Conservation (phyloP, 2,113 vertebrate genomes). For the Amphilophus citrinellus region DNA sequence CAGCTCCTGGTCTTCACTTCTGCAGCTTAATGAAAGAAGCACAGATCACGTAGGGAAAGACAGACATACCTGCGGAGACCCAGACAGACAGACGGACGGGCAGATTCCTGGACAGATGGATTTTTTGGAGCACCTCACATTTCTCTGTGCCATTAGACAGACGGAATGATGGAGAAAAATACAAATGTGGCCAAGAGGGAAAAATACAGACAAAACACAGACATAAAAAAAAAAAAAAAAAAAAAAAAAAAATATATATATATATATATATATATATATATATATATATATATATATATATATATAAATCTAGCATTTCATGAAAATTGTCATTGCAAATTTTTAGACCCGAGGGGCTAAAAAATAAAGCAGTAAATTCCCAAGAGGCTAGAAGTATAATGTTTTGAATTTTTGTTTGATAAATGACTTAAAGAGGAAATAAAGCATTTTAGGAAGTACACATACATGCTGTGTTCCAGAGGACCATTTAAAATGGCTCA, state of each 20-base stretch:
- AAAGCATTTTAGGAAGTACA: not conserved
- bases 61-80: slow-evolving; percentile 67
- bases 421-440: not conserved
- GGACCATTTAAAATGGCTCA: not conserved
- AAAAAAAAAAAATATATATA: too few relatives aligned
- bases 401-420: not conserved
- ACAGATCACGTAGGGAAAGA: slow-evolving; percentile 54
- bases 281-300: not conserved
- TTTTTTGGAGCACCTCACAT: slow-evolving; percentile 45
- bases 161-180: not conserved
- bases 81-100: slow-evolving; percentile 53
- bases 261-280: too few relatives aligned
- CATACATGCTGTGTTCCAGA: not conserved
- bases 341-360: too few relatives aligned
- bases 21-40: slow-evolving; percentile 60
- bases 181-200: slow-evolving; percentile 4
- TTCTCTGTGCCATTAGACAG: slow-evolving; percentile 37
- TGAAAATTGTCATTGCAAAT: too few relatives aligned
- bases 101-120: slow-evolving; percentile 71
- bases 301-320: too few relatives aligned
- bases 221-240: too few relatives aligned
- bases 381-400: too few relatives aligned
- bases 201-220: not conserved
- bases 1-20: slow-evolving; percentile 40
- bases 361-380: too few relatives aligned